Percentiles rank a stretch among this genome's conserved stretches.
Evolutionary conservation across 2,113 vertebrate species (phyloP).

Genomic region (Sisor rabdophorus): DNA sequence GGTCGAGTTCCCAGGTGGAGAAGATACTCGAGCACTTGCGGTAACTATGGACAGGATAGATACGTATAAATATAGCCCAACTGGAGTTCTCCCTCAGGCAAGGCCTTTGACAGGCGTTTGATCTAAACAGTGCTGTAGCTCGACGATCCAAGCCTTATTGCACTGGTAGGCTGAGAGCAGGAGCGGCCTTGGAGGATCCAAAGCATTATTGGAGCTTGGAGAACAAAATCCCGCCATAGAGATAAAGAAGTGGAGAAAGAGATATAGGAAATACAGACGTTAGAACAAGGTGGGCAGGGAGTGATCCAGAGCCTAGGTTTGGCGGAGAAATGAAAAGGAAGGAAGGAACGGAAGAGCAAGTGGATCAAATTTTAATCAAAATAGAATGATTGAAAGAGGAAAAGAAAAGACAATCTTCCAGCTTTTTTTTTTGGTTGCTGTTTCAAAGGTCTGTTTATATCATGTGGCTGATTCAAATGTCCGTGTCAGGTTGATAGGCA

Average conservation of each 20-base stretch:
- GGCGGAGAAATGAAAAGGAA: conserved; percentile 3
- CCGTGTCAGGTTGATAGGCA: conserved; percentile 47
- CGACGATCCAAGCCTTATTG: conserved; percentile 72
- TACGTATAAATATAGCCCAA: conserved; percentile 70
- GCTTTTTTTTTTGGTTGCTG: background rate
- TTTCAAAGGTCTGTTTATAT: background rate
- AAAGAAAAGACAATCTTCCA: conserved; percentile 1
- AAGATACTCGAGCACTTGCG: background rate
- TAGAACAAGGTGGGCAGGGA: background rate
- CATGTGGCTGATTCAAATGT: conserved; percentile 33
- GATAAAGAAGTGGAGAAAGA: conserved; percentile 51
- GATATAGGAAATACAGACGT: conserved; percentile 22
- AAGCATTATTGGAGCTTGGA: conserved; percentile 74
- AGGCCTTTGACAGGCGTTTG: conserved; percentile 51
- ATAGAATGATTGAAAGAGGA: background rate
- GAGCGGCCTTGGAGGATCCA: conserved; percentile 67
- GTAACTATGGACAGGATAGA: conserved; percentile 14
- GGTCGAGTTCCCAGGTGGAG: background rate
- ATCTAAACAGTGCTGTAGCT: conserved; percentile 69
- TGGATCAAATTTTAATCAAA: background rate
- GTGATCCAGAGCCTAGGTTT: background rate
- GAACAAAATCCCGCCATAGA: conserved; percentile 67
- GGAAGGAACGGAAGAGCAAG: conserved; percentile 1
- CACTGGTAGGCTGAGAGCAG: conserved; percentile 67
- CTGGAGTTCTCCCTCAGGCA: conserved; percentile 57